Evolutionary conservation across 2,113 vertebrate species (phyloP).

Genomic region (Elaphurus davidianus): DNA sequence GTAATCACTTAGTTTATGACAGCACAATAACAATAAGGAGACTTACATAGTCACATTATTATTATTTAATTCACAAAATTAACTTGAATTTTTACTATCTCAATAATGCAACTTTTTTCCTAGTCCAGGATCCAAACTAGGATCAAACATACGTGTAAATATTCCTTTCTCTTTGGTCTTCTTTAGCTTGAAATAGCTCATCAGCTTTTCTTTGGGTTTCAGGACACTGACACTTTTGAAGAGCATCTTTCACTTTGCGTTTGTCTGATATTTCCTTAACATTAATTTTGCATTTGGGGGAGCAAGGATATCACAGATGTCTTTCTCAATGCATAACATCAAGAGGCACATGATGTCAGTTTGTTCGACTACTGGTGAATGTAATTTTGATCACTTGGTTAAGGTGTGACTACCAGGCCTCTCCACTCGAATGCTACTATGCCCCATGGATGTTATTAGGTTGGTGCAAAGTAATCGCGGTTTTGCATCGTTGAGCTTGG

Average conservation of each 20-base stretch:
- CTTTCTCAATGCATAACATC: background rate
- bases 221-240: constrained; percentile 18
- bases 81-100: background rate
- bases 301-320: background rate
- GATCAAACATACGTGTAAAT: background rate
- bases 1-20: background rate
- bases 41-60: background rate
- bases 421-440: background rate
- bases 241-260: background rate
- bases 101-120: background rate
- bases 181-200: background rate
- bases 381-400: constrained; percentile 17
- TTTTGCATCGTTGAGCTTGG: background rate
- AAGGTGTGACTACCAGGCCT: background rate
- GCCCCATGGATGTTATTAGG: background rate
- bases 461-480: background rate
- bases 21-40: background rate
- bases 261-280: background rate
- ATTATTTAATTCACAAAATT: background rate
- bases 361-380: background rate
- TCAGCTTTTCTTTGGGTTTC: constrained; percentile 13
- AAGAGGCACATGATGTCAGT: background rate
- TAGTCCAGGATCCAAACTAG: background rate
- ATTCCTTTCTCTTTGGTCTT: background rate
- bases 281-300: background rate